phyloP scores from a whole-genome alignment of 2,113 vertebrate species.

The Cololabis saira region DNA sequence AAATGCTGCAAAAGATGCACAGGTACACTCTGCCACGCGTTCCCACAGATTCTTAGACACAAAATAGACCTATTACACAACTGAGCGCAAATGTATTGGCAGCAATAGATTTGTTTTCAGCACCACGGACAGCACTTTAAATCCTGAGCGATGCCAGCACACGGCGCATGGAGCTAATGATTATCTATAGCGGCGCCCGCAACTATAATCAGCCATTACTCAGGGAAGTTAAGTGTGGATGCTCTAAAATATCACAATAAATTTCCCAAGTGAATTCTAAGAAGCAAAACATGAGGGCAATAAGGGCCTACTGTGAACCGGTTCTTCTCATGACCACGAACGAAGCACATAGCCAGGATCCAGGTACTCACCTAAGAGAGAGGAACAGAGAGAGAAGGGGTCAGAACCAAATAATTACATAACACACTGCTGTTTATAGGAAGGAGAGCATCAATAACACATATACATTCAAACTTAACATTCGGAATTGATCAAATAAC shows the following conservation, averaged over 20 bases:
- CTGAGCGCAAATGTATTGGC: slow-evolving; percentile 64
- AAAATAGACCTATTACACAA: slow-evolving; percentile 75
- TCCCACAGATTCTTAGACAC: slow-evolving; percentile 63
- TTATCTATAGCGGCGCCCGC: slow-evolving; percentile 56
- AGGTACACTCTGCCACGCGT: slow-evolving; percentile 57
- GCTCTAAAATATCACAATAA: slow-evolving; percentile 43
- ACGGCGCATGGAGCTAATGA: slow-evolving; percentile 63
- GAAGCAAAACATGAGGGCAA: slow-evolving; percentile 14
- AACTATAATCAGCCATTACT: slow-evolving; percentile 54
- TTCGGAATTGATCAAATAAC: too few relatives aligned
- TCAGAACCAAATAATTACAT: slow-evolving; percentile 30
- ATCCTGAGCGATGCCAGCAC: slow-evolving; percentile 54
- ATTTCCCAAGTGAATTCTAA: slow-evolving; percentile 19
- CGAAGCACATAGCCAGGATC: slow-evolving; percentile 7
- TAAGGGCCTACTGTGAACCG: slow-evolving; percentile 35
- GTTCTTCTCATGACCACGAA: slow-evolving; percentile 26
- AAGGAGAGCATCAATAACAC: neutral
- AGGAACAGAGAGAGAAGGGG: slow-evolving; percentile 15
- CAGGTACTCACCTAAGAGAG: slow-evolving; percentile 64
- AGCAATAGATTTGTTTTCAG: slow-evolving; percentile 73
- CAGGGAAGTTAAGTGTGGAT: slow-evolving; percentile 55
- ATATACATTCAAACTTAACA: too few relatives aligned
- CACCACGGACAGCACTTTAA: slow-evolving; percentile 71
- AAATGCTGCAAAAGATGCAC: slow-evolving; percentile 51
- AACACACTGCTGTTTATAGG: neutral